A percentile compares a stretch with the other conserved stretches of the same genome.
These are phyloP conservation scores for Athalia rosae DNA, from an alignment of 2,888 invertebrate genomes.

Conservation along the genomic window DNA sequence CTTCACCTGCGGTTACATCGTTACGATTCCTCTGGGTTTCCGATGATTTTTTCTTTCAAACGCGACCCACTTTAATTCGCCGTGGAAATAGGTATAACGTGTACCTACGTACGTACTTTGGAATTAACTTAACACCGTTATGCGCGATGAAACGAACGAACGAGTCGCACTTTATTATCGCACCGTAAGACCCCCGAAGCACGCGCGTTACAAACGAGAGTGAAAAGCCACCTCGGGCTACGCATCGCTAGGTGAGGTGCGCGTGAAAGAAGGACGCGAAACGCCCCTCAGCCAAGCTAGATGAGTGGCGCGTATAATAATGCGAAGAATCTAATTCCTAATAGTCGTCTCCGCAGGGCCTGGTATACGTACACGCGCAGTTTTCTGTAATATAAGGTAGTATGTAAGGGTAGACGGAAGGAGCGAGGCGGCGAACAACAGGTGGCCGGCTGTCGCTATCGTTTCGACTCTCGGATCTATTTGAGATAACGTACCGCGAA, in stretches of 20 bases:
- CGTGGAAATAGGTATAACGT: no score
- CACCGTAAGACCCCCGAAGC: neutral
- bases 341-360: neutral
- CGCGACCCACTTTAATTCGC: no score
- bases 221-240: neutral
- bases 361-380: slow-evolving; percentile 34
- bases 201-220: slow-evolving; percentile 22
- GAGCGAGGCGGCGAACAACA: slow-evolving; percentile 31
- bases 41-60: no score
- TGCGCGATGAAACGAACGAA: neutral
- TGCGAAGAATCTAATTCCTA: slow-evolving; percentile 25
- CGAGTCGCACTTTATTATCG: neutral
- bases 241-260: slow-evolving; percentile 9
- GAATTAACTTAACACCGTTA: no score
- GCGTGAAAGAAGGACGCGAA: neutral
- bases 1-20: no score
- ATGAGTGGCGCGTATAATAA: neutral
- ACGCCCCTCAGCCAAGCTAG: neutral
- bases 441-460: slow-evolving; percentile 44
- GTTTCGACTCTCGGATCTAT: slow-evolving; percentile 36
- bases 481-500: slow-evolving; percentile 33
- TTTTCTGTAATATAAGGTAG: slow-evolving; percentile 25
- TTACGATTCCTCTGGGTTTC: no score
- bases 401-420: slow-evolving; percentile 25
- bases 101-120: no score